phyloP scores from a whole-genome alignment of 2,888 invertebrate species.

The Catocala sponsa region DNA sequence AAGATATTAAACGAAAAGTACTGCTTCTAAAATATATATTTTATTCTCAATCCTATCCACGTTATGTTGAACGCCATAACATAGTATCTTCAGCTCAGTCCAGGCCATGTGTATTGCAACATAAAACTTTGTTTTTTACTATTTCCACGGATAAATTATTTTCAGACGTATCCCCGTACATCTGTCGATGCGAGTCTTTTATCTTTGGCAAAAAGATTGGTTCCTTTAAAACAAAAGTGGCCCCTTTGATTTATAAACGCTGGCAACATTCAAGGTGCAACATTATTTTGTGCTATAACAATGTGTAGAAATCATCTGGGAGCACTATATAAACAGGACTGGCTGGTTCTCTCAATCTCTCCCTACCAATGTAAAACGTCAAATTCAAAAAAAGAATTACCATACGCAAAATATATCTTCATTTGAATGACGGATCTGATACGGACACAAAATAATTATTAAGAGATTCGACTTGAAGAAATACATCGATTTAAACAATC shows the following conservation, averaged over 20 bases:
- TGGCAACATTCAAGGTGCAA: conserved; percentile 39
- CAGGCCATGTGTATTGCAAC: conserved; percentile 61
- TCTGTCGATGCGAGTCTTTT: conserved; percentile 57
- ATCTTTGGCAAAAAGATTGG: conserved; percentile 50
- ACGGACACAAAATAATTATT: no score
- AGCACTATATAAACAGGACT: no score
- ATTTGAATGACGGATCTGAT: no score
- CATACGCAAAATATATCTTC: no score
- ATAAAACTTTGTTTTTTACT: conserved; percentile 62
- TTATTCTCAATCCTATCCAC: conserved; percentile 37
- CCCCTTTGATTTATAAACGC: conserved; percentile 46
- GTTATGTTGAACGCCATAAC: conserved; percentile 34
- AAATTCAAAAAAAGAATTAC: no score
- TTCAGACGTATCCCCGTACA: conserved; percentile 58
- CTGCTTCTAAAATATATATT: no score
- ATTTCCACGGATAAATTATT: conserved; percentile 64
- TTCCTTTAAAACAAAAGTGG: conserved; percentile 46
- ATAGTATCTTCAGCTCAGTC: conserved; percentile 30
- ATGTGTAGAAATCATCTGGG: conserved; percentile 5
- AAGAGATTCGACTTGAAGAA: no score
- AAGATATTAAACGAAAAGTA: no score
- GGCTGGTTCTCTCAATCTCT: no score
- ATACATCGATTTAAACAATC: no score
- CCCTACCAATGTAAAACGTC: no score
- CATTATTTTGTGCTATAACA: conserved; percentile 11